A percentile compares a stretch with the other conserved stretches of the same genome.
Conservation (phyloP, 1,140 invertebrate genomes). For the Eufriesea mexicana region DNA sequence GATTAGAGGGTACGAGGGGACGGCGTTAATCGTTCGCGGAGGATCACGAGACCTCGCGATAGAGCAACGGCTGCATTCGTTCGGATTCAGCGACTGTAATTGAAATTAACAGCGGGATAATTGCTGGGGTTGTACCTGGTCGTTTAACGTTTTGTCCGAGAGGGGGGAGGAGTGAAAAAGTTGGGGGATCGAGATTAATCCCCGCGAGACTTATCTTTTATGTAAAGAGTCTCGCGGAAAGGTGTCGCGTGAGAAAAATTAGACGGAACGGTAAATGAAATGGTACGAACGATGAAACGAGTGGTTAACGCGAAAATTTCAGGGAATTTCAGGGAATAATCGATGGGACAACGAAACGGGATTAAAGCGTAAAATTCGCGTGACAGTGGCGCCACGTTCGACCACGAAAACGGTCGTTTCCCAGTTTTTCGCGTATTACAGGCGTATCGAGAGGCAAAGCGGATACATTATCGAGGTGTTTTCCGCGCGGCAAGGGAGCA, state of each 20-base stretch:
- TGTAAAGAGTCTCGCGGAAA: no score
- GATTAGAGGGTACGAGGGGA: neutral
- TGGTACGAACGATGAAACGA: neutral
- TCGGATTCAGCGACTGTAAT: neutral
- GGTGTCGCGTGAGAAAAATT: neutral
- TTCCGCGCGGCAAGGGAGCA: neutral
- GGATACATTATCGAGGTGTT: conserved; percentile 9
- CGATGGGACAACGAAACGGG: neutral
- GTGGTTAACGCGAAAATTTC: neutral
- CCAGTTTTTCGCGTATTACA: neutral
- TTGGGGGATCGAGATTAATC: neutral
- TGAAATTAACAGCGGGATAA: neutral
- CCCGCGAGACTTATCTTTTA: no score
- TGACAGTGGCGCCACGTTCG: neutral
- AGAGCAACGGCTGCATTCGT: neutral
- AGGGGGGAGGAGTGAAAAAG: neutral
- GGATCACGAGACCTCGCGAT: neutral
- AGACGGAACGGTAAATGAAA: neutral
- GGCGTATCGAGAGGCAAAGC: neutral
- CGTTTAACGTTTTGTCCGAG: no score
- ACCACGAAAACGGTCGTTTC: neutral
- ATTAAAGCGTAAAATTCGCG: conserved; percentile 4
- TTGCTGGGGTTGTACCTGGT: neutral
- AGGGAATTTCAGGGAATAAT: neutral
- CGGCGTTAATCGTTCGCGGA: neutral